Evolutionary conservation across 2,113 vertebrate species (phyloP), one percentile per base, ranked within the genome.

Genomic region (Salvelinus fontinalis): DNA sequence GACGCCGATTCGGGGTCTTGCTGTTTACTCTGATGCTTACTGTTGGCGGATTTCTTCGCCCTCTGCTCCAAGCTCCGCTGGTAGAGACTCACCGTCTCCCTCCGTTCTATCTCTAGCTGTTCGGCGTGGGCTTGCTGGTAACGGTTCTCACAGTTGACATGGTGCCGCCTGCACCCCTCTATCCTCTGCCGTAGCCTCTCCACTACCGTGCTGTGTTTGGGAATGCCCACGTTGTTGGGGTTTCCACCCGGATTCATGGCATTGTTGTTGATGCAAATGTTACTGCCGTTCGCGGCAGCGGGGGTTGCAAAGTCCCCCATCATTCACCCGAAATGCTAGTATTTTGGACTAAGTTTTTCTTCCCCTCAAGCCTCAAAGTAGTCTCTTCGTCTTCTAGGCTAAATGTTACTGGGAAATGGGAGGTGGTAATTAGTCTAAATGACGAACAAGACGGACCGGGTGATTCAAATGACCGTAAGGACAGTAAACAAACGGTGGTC

Each of bases 261-360:
- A 92, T 92, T 94, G 95, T 93, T 97, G 95, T 95, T 97, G 93
- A 98, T 96, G 94, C 97, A 98, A 90, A 97, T 90, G 87, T 95
- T 94, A 94, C 95, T 95, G 95, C 95, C 95, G 81, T 96, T 95
- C 83, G 95, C 94, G 89, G 96, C 95, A 92, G 95, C 89, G 95
- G 97, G 96, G 95, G 96, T 95, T 90, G 96, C 94, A 88, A 97
- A 99, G 96, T 99, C 97, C 95, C 97, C 97, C 97, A 99, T 99
- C 93, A 92, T 95, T 92, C 93, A 90, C 93, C 93, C 88, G 93
- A 62, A 75, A 66, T 88, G 94, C 95, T 94, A 95, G 95, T 95
- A 96, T 97, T 95, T 95, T 95, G 95, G 93, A 96, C 92, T 93
- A 97, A 98, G 94, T 98, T 97, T 95, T 87, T 81, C 87, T 92